Evolutionary conservation across 2,888 invertebrate genomes (phyloP), one percentile per base, ranked within the genome.

Genomic region (Oxytorus armatus): DNA sequence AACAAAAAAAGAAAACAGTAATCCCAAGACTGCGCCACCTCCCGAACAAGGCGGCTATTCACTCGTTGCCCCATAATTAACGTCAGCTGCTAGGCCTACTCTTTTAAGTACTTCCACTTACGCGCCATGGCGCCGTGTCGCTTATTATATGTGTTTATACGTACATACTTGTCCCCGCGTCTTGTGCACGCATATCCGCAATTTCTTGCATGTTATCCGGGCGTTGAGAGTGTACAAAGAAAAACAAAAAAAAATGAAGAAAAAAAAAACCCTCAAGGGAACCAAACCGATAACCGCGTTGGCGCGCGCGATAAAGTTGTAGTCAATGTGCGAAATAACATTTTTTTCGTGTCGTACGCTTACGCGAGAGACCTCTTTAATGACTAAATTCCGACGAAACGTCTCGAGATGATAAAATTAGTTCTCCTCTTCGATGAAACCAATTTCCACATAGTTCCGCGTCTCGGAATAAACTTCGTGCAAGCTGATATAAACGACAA

Each of bases 21-120:
- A 84, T 83, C 77, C 23, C 84, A 86, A 80, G 85, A 85, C 85
- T 80, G 86, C 86, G 82, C 87, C 90, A 89, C 89, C 88, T 89
- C 87, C 85, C 84, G 87, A 80, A 90, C 89, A 90, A 90, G 89
- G 89, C 87, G 87, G 87, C 87, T 88, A 89, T 90, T 90, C 90
- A 90, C 88, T 85, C 86, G 82, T 83, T 85, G 86, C 88, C 82
- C 84, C 85, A 85, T 90, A 90, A 90, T 90, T 90, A 90, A 87
- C 89, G 87, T 89, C 89, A 90, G 90, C 89, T 89, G 89, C 90
- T 88, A 85, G 84, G 81, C 77, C 81, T 81, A 80, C 82, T 76
- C 83, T 85, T 84, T 84, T 84, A 86, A 86, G 88, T 88, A 86
- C 85, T 81, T 85, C 86, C 87, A 87, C 87, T 88, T 88, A 86